Conservation (phyloP, 23 tunicate species). For the Phallusia fumigata region DNA sequence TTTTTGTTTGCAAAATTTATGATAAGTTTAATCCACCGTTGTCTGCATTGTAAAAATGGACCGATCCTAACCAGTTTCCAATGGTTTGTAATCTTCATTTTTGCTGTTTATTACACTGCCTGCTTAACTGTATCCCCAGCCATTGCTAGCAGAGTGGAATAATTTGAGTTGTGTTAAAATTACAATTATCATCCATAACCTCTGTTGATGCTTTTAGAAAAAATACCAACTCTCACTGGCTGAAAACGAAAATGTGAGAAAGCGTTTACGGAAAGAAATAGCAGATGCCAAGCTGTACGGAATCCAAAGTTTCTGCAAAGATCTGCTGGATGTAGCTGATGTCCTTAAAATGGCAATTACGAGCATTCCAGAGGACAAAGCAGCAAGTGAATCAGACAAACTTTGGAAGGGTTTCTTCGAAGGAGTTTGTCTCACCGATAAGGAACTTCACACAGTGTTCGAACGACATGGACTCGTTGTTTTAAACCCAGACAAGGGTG, state of each 20-base stretch:
- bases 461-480: conserved; percentile 68
- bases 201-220: conserved; percentile 39
- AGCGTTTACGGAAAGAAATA: conserved; percentile 72
- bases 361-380: conserved; percentile 60
- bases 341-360: conserved; percentile 61
- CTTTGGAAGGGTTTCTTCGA: conserved; percentile 69
- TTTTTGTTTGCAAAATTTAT: too few species aligned
- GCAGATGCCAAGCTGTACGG: conserved; percentile 71
- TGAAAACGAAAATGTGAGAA: conserved; percentile 87
- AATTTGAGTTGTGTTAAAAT: too few species aligned
- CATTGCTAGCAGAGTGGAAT: too few species aligned
- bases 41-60: too few species aligned
- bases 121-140: too few species aligned
- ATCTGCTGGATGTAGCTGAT: conserved; percentile 86
- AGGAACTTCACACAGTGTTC: conserved; percentile 75
- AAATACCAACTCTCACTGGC: conserved; percentile 84
- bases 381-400: conserved; percentile 16
- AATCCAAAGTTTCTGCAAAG: conserved; percentile 90
- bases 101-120: too few species aligned
- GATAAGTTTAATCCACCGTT: too few species aligned
- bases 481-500: conserved; percentile 64
- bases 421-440: conserved; percentile 79
- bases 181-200: too few species aligned
- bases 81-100: too few species aligned
- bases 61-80: too few species aligned